These are phyloP conservation scores for Dicrostonyx torquatus DNA, from an alignment of 2,797 vertebrate genomes.

Conservation along the genomic window DNA sequence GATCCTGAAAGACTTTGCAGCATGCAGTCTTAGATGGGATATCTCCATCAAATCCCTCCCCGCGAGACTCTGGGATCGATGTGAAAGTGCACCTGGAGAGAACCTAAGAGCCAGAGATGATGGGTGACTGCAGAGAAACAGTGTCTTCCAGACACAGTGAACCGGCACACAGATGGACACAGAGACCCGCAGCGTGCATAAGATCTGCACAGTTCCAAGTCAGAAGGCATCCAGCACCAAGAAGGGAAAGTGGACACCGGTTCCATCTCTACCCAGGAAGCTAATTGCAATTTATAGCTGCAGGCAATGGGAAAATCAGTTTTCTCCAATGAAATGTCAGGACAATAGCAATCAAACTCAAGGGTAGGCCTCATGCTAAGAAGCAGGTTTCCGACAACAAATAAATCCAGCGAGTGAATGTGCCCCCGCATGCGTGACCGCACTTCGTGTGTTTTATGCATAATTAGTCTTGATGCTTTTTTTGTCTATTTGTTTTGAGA, in stretches of 20 bases:
- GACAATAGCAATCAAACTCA: background rate
- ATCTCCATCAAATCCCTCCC: background rate
- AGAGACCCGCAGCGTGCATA: background rate
- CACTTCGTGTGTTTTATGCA: background rate
- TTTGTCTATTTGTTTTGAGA: background rate
- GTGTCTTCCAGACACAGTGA: background rate
- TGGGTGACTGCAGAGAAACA: background rate
- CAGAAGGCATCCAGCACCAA: background rate
- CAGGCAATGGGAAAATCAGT: background rate
- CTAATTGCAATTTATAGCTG: background rate
- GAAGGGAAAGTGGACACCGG: background rate
- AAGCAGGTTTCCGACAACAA: background rate
- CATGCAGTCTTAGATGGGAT: background rate
- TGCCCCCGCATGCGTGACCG: background rate
- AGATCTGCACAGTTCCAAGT: background rate
- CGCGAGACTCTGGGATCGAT: no score
- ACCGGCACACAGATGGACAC: background rate
- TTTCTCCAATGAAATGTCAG: background rate
- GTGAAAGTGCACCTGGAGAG: background rate
- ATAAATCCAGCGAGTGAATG: background rate
- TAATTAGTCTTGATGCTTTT: background rate
- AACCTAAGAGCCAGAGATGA: background rate
- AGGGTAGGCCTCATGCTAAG: no score
- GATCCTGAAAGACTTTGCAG: background rate
- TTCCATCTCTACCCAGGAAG: background rate